These are phyloP conservation scores for Arothron firmamentum DNA, from an alignment of 2,113 vertebrate species.

Conservation along the genomic window DNA sequence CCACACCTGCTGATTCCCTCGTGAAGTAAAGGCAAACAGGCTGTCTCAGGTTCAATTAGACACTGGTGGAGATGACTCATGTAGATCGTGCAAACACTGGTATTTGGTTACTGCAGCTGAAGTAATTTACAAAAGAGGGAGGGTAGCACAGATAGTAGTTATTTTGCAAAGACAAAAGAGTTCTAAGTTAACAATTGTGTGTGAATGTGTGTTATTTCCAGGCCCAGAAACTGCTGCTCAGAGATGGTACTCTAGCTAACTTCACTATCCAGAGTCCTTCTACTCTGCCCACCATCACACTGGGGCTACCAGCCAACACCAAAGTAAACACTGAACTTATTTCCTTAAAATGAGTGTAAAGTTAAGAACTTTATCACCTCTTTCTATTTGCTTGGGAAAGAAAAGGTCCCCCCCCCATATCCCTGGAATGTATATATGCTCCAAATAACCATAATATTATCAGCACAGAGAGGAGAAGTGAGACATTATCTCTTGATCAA, in stretches of 20 bases:
- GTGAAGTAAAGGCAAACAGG: slow-evolving; percentile 4
- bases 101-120: not conserved
- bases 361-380: not conserved
- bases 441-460: not conserved
- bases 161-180: not conserved
- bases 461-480: not conserved
- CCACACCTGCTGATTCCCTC: slow-evolving; percentile 50
- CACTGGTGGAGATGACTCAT: slow-evolving; percentile 1
- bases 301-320: slow-evolving; percentile 85
- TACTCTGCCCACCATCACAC: slow-evolving; percentile 86
- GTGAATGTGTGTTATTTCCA: slow-evolving; percentile 30
- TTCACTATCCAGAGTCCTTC: slow-evolving; percentile 82
- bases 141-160: not conserved
- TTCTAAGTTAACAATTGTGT: not conserved
- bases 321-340: slow-evolving; percentile 71
- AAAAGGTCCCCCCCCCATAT: not conserved
- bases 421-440: not conserved
- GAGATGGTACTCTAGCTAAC: slow-evolving; percentile 75
- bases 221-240: slow-evolving; percentile 74
- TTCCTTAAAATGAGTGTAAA: not conserved
- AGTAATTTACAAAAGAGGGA: not conserved
- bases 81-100: slow-evolving; percentile 2
- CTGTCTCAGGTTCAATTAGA: slow-evolving; percentile 16
- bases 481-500: not conserved
- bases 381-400: not conserved